Percentiles rank a stretch among this genome's conserved stretches.
Evolutionary conservation across 1,140 invertebrate species (phyloP).

Genomic region (Drosophila jambulina): DNA sequence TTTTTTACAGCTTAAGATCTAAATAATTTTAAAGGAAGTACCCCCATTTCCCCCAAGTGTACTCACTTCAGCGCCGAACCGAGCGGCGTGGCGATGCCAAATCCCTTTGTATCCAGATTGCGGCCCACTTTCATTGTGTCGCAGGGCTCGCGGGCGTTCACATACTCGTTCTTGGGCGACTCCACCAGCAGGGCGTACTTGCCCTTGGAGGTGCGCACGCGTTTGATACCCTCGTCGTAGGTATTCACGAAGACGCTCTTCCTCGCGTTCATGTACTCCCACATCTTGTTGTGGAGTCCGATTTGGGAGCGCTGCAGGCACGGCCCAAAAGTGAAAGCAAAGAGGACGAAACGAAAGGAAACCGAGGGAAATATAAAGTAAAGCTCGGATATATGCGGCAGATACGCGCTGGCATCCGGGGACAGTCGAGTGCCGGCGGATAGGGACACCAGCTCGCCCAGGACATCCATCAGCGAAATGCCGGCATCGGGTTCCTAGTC

Average conservation of each 20-base stretch:
- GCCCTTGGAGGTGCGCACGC: slow-evolving; percentile 93
- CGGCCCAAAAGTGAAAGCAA: slow-evolving; percentile 47
- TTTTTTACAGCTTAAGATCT: not conserved
- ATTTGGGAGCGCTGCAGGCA: slow-evolving; percentile 93
- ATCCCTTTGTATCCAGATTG: slow-evolving; percentile 97
- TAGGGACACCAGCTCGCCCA: slow-evolving; percentile 12
- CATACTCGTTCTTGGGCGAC: slow-evolving; percentile 97
- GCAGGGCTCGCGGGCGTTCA: slow-evolving; percentile 96
- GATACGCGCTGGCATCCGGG: slow-evolving; percentile 31
- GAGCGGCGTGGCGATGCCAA: slow-evolving; percentile 96
- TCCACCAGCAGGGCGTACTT: slow-evolving; percentile 98
- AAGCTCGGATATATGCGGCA: slow-evolving; percentile 3
- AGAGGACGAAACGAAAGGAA: slow-evolving; percentile 1
- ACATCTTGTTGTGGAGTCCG: slow-evolving; percentile 96
- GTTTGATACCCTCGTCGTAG: slow-evolving; percentile 93
- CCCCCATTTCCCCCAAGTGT: not conserved
- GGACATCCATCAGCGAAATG: slow-evolving; percentile 31
- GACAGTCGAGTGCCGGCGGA: slow-evolving; percentile 9
- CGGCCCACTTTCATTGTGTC: slow-evolving; percentile 98
- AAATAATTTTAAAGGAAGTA: not conserved
- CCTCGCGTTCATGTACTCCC: slow-evolving; percentile 96
- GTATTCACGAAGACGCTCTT: slow-evolving; percentile 93
- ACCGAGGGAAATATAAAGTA: slow-evolving; percentile 15
- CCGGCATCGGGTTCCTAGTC: slow-evolving; percentile 17
- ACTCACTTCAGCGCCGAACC: slow-evolving; percentile 94